These are phyloP conservation scores for Tiliacea citrago DNA, from an alignment of 2,888 invertebrate species.

Conservation along the genomic window DNA sequence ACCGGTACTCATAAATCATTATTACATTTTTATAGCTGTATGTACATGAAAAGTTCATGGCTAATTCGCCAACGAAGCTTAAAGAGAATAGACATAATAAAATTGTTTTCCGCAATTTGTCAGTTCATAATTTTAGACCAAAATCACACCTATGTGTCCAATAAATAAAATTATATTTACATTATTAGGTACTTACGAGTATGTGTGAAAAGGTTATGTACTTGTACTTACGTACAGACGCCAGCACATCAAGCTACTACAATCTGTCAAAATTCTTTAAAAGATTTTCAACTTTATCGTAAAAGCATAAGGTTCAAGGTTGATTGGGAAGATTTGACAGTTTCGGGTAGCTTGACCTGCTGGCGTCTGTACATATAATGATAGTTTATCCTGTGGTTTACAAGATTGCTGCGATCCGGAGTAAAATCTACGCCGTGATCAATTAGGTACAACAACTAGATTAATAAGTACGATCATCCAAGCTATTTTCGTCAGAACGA, in stretches of 20 bases:
- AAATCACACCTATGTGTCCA: neutral
- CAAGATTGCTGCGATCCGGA: neutral
- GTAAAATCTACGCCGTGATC: slow-evolving; percentile 6
- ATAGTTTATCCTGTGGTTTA: slow-evolving; percentile 2
- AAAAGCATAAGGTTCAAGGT: too few relatives aligned
- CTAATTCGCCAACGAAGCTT: neutral
- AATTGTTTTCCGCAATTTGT: slow-evolving; percentile 18
- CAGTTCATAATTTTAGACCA: neutral
- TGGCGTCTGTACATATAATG: neutral
- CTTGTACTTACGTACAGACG: neutral
- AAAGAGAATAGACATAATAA: slow-evolving; percentile 22
- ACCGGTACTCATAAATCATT: slow-evolving; percentile 15
- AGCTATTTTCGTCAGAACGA: slow-evolving; percentile 7
- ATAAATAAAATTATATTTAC: slow-evolving; percentile 11
- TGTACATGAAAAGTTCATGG: neutral
- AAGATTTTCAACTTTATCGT: too few relatives aligned
- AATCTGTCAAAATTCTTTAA: too few relatives aligned
- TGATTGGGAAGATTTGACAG: too few relatives aligned
- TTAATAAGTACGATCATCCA: slow-evolving; percentile 22
- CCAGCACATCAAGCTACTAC: too few relatives aligned
- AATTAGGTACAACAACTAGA: slow-evolving; percentile 4
- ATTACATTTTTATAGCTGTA: neutral
- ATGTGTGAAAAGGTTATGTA: neutral
- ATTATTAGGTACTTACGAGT: neutral
- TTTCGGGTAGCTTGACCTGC: too few relatives aligned